Base-by-base conservation (phyloP, 2,888 invertebrate genomes). In the Pelosia muscerda region DNA sequence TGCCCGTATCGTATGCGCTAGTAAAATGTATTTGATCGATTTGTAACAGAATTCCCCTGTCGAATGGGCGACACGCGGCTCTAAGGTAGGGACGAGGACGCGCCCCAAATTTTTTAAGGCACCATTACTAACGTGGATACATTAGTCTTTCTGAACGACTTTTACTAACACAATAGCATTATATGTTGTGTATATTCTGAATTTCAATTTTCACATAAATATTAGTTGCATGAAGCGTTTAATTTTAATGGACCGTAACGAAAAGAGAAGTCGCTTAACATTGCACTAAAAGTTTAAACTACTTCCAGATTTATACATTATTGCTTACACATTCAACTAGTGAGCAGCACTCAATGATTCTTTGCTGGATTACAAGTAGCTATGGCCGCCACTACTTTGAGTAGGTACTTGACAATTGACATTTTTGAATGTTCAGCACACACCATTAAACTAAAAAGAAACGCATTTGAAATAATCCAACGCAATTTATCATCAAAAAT, bases 21-120 rank as follows among this genome's bases (percentile, higher is more conserved):
- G n/a, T 49, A 49, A 49, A 49, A 49, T 49, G 49, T 49, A n/a
- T 49, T 49, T 49, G 49, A 49, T 49, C 49, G 49, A 49, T 49
- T 49, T 49, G n/a, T 49, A 49, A 49, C 49, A 49, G n/a, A 49
- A 49, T 49, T 49, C 49, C n/a, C n/a, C n/a, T 9, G 49, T 9
- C n/a, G 49, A n/a, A 49, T 49, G 9, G n/a, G n/a, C 49, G 49
- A n/a, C 49, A 49, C 49, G 49, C 49, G 49, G 49, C 49, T 49
- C n/a, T n/a, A n/a, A n/a, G 49, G 49, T n/a, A 49, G n/a, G n/a
- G 49, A 49, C n/a, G n/a, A 49, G 9, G 49, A 49, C 49, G 49
- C 49, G n/a, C 49, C 49, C 49, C 49, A 49, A 42, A n/a, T 49
- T 49, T 34, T 49, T 49, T 49, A 49, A n/a, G 49, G 49, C 49